Base-by-base conservation (phyloP, 2,888 invertebrate species). In the Rhogogaster chlorosoma region DNA sequence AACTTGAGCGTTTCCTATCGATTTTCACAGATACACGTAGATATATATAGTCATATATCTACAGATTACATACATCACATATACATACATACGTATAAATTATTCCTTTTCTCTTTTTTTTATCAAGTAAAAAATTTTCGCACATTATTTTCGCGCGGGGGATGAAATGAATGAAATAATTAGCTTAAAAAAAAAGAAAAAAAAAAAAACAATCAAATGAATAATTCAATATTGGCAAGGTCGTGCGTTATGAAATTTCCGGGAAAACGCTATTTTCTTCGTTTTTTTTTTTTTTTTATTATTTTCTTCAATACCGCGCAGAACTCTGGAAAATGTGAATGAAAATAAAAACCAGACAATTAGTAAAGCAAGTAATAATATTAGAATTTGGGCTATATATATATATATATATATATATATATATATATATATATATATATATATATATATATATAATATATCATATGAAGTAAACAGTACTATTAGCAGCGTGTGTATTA, bases 391-490 rank as follows among this genome's bases (percentile, higher is more conserved):
- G 71, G 64, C 22, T 15, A n/a, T n/a, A n/a, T n/a, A n/a, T n/a
- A n/a, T n/a, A n/a, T n/a, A n/a, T n/a, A n/a, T n/a, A n/a, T n/a
- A n/a, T n/a, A n/a, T n/a, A n/a, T n/a, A n/a, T n/a, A n/a, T n/a
- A n/a, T n/a, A n/a, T n/a, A n/a, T n/a, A n/a, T n/a, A n/a, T n/a
- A n/a, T n/a, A n/a, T n/a, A n/a, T n/a, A n/a, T n/a, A n/a, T n/a
- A n/a, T n/a, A n/a, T n/a, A n/a, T n/a, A n/a, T n/a, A n/a, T n/a
- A n/a, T n/a, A n/a, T n/a, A n/a, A n/a, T n/a, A n/a, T n/a, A 29
- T 32, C 29, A 29, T 36, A 84, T 84, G 42, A 84, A 53, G 77
- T 86, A 88, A 88, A 87, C 86, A 87, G 86, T 85, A 85, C 88
- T 88, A 88, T 86, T 86, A 85, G 87, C 85, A 64, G 73, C 36